Base-by-base conservation (phyloP, 2,113 vertebrate genomes). In the Bettongia penicillata region DNA sequence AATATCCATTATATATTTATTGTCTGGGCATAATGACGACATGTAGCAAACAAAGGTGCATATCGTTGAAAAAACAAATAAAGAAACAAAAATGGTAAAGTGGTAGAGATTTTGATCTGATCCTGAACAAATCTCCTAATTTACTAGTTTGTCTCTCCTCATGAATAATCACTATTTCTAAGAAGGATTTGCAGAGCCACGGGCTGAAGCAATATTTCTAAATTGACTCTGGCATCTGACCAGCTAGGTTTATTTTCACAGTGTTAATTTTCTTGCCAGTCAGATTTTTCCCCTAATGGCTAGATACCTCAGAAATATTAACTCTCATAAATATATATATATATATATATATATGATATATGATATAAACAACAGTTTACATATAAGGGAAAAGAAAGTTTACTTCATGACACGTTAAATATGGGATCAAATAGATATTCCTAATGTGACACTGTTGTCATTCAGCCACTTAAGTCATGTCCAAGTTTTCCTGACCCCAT, bases 61-160 rank as follows among this genome's bases (percentile, higher is more conserved):
- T 53, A 91, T 77, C 95, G 93, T 94, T 47, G 93, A 1, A 49
- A 90, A 92, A 93, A 53, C 8, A 61, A 93, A 96, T 49, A 48
- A 28, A 26, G 23, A 92, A 53, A n/a, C 8, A 51, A 93, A 93
- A 49, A 94, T 91, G 92, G 7, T 43, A 24, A 48, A 2, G 24
- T 37, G 3, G 91, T 91, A 96, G 25, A 55, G 89, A 90, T 92
- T 50, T 68, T 7, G 3, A 37, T 37, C 90, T 94, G 93, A 96
- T 95, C 94, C 96, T 94, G 91, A 96, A 52, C 52, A 97, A 91
- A 96, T 94, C 91, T 93, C 68, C 93, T 94, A 97, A 94, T 91
- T 92, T 92, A 55, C 48, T 26, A 0, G 19, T n/a, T 52, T 26
- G 91, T n/a, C 26, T 95, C 53, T 9, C 3, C 8, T 37, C 94